Evolutionary conservation across 2,888 invertebrate genomes (phyloP).

Genomic region (Dastarcus helophoroides): DNA sequence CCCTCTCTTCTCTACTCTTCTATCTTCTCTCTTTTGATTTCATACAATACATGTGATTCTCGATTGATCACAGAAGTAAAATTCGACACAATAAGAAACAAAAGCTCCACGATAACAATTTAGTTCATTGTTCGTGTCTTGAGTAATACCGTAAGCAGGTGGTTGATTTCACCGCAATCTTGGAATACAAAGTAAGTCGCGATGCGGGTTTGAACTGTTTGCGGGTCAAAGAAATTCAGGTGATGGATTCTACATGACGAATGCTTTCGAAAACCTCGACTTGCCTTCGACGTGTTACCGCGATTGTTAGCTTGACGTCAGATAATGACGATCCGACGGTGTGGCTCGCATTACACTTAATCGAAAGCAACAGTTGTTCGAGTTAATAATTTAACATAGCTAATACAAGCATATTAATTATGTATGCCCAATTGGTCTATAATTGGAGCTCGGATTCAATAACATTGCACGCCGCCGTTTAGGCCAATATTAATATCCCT

Average conservation of each 20-base stretch:
- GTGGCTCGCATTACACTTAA: conserved; percentile 12
- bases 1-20: no score
- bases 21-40: no score
- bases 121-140: conserved; percentile 6
- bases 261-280: neutral
- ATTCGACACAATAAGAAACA: no score
- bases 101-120: no score
- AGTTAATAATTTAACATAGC: conserved; percentile 37
- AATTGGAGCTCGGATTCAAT: conserved; percentile 37
- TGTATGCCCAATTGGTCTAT: conserved; percentile 38
- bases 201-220: conserved; percentile 34
- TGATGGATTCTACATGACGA: conserved; percentile 4
- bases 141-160: conserved; percentile 1
- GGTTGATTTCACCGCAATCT: conserved; percentile 6
- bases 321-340: no score
- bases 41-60: no score
- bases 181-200: conserved; percentile 8
- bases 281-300: conserved; percentile 3
- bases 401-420: conserved; percentile 38
- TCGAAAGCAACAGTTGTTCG: conserved; percentile 35
- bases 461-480: conserved; percentile 34
- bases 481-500: conserved; percentile 13
- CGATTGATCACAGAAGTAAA: no score
- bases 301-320: conserved; percentile 7
- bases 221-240: conserved; percentile 31